A percentile compares a stretch with the other conserved stretches of the same genome.
Evolutionary conservation across 2,888 invertebrate genomes (phyloP).

Genomic region (Uloborus plumipes): DNA sequence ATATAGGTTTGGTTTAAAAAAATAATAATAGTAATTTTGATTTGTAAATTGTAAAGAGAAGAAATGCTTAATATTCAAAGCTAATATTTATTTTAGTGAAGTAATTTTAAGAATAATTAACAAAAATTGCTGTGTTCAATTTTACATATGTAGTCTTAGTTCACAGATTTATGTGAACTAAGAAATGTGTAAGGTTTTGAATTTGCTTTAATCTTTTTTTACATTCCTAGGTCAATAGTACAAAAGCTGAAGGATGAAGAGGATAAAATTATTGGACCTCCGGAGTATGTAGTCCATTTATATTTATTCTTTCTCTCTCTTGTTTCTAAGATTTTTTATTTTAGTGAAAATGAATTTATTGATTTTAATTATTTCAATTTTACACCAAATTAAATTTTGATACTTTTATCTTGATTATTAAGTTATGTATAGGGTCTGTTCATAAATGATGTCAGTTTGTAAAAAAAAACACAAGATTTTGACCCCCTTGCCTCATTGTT

Average conservation of each 20-base stretch:
- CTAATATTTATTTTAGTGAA: no score
- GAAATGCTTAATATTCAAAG: no score
- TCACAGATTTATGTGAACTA: no score
- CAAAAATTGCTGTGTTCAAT: no score
- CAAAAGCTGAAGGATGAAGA: constrained; percentile 21
- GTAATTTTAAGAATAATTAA: no score
- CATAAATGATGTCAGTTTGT: not conserved
- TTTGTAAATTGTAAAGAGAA: no score
- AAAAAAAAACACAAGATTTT: no score
- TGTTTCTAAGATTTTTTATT: no score
- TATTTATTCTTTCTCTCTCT: not conserved
- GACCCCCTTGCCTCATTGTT: no score
- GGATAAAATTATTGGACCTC: constrained; percentile 4
- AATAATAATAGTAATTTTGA: no score
- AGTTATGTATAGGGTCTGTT: not conserved
- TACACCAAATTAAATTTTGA: not conserved
- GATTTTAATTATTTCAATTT: not conserved
- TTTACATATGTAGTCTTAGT: no score
- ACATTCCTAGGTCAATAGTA: constrained; percentile 23
- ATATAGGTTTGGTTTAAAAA: no score
- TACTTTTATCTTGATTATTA: not conserved
- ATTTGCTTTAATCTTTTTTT: not conserved
- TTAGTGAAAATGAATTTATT: not conserved
- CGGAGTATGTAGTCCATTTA: constrained; percentile 30
- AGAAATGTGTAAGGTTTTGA: not conserved